A percentile compares a stretch with the other conserved stretches of the same genome.
Evolutionary conservation across 1,140 invertebrate genomes (phyloP).

Genomic region (Holcopasites calliopsidis): DNA sequence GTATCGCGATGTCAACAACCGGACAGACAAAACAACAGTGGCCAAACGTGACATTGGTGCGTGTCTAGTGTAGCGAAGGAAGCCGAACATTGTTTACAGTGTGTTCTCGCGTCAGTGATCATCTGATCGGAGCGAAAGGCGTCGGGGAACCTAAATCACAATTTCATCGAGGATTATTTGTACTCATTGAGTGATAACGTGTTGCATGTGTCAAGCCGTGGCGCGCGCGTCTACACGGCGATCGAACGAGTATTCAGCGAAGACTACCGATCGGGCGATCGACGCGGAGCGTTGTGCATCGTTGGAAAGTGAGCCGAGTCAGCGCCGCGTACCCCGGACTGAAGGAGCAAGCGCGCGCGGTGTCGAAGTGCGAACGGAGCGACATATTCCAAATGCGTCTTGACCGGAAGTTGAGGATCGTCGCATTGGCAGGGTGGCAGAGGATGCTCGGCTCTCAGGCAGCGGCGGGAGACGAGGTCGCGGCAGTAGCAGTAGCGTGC

Average conservation of each 20-base stretch:
- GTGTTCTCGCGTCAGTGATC: background rate
- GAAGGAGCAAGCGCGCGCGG: too few species aligned
- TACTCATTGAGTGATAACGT: background rate
- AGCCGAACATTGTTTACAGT: conserved; percentile 20
- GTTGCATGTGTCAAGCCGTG: too few species aligned
- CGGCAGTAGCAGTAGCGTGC: conserved; percentile 52
- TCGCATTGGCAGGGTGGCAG: conserved; percentile 50
- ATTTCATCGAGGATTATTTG: background rate
- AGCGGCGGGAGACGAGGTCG: conserved; percentile 56
- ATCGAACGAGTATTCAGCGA: too few species aligned
- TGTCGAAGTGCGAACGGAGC: conserved; percentile 1
- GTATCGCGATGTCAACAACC: conserved; percentile 39
- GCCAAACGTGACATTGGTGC: conserved; percentile 1
- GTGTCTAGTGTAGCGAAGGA: background rate
- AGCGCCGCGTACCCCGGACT: too few species aligned
- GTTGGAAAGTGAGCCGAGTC: background rate
- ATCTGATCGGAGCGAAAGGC: background rate
- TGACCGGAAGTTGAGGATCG: conserved; percentile 58
- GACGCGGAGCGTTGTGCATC: background rate
- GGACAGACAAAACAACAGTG: background rate
- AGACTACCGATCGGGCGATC: conserved; percentile 1
- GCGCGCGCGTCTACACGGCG: too few species aligned
- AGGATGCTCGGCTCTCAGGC: conserved; percentile 53
- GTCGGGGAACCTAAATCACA: background rate
- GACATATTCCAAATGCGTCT: conserved; percentile 58